These are phyloP conservation scores for Diplodus puntazzo DNA, from an alignment of 2,797 vertebrate species.

Conservation along the genomic window DNA sequence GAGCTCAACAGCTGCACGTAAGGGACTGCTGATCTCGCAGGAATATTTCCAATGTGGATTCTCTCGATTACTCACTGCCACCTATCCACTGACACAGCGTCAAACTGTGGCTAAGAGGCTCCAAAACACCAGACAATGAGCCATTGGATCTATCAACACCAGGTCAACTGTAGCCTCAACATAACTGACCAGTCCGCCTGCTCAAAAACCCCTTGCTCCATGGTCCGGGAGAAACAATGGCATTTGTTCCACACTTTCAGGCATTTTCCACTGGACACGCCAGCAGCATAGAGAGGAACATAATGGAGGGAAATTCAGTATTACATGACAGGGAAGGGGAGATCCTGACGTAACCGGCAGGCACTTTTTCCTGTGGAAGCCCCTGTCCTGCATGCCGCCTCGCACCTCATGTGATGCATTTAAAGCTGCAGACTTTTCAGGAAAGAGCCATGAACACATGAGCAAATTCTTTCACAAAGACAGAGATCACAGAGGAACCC, in stretches of 20 bases:
- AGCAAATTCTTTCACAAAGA: not conserved
- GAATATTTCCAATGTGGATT: slow-evolving; percentile 20
- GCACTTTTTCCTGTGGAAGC: slow-evolving; percentile 71
- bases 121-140: slow-evolving; percentile 40
- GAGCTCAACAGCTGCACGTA: slow-evolving; percentile 66
- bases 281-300: slow-evolving; percentile 60
- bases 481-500: not conserved
- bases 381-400: slow-evolving; percentile 26
- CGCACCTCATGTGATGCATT: slow-evolving; percentile 41
- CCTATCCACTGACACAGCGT: not conserved
- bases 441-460: slow-evolving; percentile 15
- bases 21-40: slow-evolving; percentile 42
- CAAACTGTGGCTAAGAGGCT: not conserved
- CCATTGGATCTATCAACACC: slow-evolving; percentile 28
- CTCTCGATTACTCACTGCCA: slow-evolving; percentile 4
- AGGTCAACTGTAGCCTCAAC: slow-evolving; percentile 42
- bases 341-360: slow-evolving; percentile 63
- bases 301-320: slow-evolving; percentile 81
- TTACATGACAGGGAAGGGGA: slow-evolving; percentile 74
- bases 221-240: slow-evolving; percentile 70
- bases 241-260: slow-evolving; percentile 78
- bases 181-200: slow-evolving; percentile 27
- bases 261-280: slow-evolving; percentile 74
- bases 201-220: slow-evolving; percentile 37
- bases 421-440: slow-evolving; percentile 52